Evolutionary conservation across 2,113 vertebrate species (phyloP), one percentile per base, ranked within the genome.

Genomic region (Nanorana parkeri): DNA sequence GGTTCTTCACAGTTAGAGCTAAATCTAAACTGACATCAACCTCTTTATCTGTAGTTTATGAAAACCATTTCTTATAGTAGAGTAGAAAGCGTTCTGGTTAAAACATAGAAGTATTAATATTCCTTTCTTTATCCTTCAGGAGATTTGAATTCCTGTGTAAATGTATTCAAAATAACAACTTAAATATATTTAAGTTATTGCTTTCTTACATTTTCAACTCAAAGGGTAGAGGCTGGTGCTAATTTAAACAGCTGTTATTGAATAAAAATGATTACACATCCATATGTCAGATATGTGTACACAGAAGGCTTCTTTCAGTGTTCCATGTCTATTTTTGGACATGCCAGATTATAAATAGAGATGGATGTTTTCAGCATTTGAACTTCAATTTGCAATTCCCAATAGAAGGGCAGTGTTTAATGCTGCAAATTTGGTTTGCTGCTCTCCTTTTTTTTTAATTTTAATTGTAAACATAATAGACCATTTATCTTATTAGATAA

Each of bases 181-280:
- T 41, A 79, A 79, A 47, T 79, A 60, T 69, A 58, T 20, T 23
- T 55, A 60, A 79, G n/a, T 79, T 79, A 69, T 79, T 79, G n/a
- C 29, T 60, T 55, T 56, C 52, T 58, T 54, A 58, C 67, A 68
- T 26, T 68, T 78, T 20, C n/a, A 41, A 56, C 51, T 68, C 19
- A 29, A 20, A 47, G 63, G 32, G 17, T 23, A 79, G n/a, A 58
- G 3, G 32, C 26, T 20, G 28, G 54, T 68, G 64, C 29, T 69
- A 60, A 79, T 58, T 79, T 79, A 68, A 60, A 36, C 77, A 67
- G 65, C 66, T 69, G 66, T 60, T 79, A 60, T 66, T 79, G 29
- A 58, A 69, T 58, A 58, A 55, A 79, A 79, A 58, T 68, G 21
- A 79, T 79, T 60, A 58, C 54, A 28, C 66, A 26, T 69, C 54